Evolutionary conservation across 2,113 vertebrate genomes (phyloP), one percentile per base, ranked within the genome.

Genomic region (Tursiops truncatus): DNA sequence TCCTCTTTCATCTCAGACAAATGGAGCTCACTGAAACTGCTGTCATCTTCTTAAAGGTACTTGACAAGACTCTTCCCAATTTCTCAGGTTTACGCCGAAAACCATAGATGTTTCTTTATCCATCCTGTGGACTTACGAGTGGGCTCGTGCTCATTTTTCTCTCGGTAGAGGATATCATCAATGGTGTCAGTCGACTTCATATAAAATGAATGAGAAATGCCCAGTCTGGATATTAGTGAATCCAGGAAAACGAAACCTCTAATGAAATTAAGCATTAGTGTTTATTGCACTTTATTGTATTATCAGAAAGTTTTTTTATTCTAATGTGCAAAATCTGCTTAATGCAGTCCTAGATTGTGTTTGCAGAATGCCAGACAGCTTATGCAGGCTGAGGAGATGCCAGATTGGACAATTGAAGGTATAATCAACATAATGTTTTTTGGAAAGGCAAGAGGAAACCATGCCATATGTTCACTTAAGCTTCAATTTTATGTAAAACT

Each of bases 341-440:
- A 99, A 98, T 97, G 98, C 96, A 98, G 97, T 91, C 97, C 97
- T 99, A 97, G 98, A 98, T 95, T 97, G 98, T 98, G 98, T 99
- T 98, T 98, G 98, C 97, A 98, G 98, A 98, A 98, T 85, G 94
- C 98, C 98, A 98, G 98, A 98, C 98, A 96, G 98, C 98, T 98
- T 98, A 98, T 95, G 95, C 84, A 93, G 98, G 97, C 99, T 98
- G 98, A 98, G 97, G 96, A 97, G 97, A 98, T 98, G 98, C 99
- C 99, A 99, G 99, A 99, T 99, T 99, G 98, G 99, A 99, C 98
- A 99, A 99, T 99, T 98, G 98, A 98, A 99, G 99, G 98, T 98
- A 98, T 99, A 99, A 99, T 99, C 99, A 99, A 98, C 98, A 98
- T 99, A 99, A 99, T 99, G 99, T 98, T 99, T 99, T 99, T 98